Percentiles rank a stretch among this genome's conserved stretches.
Conservation (phyloP, 2,113 vertebrate genomes). For the Seriola dumerili region DNA sequence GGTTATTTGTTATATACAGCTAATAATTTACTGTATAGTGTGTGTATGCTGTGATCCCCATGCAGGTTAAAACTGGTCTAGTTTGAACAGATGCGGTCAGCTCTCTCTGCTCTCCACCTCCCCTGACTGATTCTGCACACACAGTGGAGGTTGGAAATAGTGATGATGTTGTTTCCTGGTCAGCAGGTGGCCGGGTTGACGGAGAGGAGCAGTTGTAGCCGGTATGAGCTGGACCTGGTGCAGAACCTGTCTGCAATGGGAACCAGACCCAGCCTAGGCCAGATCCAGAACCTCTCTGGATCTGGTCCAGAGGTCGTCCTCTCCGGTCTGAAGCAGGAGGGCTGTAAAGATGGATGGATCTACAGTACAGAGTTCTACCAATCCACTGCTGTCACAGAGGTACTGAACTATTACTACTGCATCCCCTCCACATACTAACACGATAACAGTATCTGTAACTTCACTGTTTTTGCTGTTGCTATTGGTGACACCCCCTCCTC, state of each 20-base stretch:
- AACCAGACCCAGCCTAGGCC: background rate
- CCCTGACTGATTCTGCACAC: background rate
- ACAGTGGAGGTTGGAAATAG: slow-evolving; percentile 1
- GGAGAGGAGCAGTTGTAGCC: slow-evolving; percentile 65
- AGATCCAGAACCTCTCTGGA: slow-evolving; percentile 25
- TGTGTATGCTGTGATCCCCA: background rate
- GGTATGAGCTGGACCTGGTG: slow-evolving; percentile 56
- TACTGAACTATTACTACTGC: slow-evolving; percentile 18
- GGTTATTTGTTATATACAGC: background rate
- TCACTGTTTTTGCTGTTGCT: background rate
- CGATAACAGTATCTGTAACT: background rate
- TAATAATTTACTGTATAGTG: slow-evolving; percentile 9
- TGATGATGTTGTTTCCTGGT: background rate
- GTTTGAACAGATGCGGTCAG: background rate
- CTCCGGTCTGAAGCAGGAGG: slow-evolving; percentile 49
- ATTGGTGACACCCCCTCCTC: background rate
- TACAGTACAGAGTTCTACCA: slow-evolving; percentile 62
- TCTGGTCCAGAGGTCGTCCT: slow-evolving; percentile 13
- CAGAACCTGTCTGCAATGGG: slow-evolving; percentile 57
- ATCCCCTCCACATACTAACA: background rate
- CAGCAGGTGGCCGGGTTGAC: background rate
- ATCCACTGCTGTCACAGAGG: slow-evolving; percentile 69
- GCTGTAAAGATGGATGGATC: slow-evolving; percentile 68
- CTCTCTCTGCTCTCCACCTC: background rate
- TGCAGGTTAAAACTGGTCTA: slow-evolving; percentile 16